A percentile compares a stretch with the other conserved stretches of the same genome.
Conservation (phyloP, 2,113 vertebrate genomes). For the Osmerus mordax region DNA sequence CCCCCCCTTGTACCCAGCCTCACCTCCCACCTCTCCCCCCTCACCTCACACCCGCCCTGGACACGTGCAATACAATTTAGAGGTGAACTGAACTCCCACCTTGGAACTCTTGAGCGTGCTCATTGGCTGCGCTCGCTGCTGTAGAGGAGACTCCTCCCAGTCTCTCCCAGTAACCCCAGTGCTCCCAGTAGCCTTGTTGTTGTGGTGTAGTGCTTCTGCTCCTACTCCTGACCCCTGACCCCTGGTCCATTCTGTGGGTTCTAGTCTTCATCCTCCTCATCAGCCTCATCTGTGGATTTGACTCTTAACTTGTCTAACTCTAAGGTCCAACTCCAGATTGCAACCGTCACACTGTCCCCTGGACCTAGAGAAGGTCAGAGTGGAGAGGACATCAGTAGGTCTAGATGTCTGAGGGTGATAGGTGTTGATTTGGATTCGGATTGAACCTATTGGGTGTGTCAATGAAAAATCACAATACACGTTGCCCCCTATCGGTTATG, state of each 20-base stretch:
- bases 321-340: constrained; percentile 45
- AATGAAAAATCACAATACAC: constrained; percentile 68
- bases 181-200: constrained; percentile 73
- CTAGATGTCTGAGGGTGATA: constrained; percentile 9
- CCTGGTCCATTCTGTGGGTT: constrained; percentile 71
- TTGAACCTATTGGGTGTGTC: constrained; percentile 65
- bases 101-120: constrained; percentile 44
- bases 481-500: constrained; percentile 74
- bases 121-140: constrained; percentile 63
- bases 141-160: constrained; percentile 62
- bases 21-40: constrained; percentile 55
- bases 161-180: constrained; percentile 62
- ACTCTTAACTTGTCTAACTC: constrained; percentile 21
- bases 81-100: constrained; percentile 64
- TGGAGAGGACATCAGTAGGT: constrained; percentile 4
- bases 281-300: neutral
- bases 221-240: constrained; percentile 47
- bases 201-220: constrained; percentile 68
- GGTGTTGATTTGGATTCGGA: constrained; percentile 41
- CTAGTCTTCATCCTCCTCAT: constrained; percentile 55
- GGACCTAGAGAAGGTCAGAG: neutral
- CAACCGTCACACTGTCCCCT: constrained; percentile 18
- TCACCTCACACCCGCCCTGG: constrained; percentile 52
- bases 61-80: constrained; percentile 76
- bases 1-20: constrained; percentile 42